A percentile compares a stretch with the other conserved stretches of the same genome.
Conservation (phyloP, 1,140 invertebrate genomes). For the Phthorimaea operculella region DNA sequence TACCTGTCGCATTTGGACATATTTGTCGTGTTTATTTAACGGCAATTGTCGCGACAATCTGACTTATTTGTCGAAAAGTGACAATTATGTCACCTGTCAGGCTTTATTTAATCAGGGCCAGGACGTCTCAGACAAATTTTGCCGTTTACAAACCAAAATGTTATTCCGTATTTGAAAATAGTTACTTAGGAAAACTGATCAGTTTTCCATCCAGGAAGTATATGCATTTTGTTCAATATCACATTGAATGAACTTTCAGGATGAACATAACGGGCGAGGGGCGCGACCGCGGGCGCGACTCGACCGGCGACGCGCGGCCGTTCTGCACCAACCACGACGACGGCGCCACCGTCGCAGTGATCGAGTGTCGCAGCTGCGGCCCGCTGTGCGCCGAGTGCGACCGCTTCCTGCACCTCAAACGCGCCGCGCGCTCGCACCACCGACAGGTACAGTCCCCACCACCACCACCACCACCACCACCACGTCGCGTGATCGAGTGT, state of each 20-base stretch:
- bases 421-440: slow-evolving; percentile 86
- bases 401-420: slow-evolving; percentile 91
- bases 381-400: slow-evolving; percentile 97
- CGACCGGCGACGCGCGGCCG: slow-evolving; percentile 35
- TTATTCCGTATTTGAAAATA: too few species aligned
- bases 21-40: too few species aligned
- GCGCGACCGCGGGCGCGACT: slow-evolving; percentile 28
- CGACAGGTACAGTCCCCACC: slow-evolving; percentile 90
- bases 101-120: too few species aligned
- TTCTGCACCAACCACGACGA: slow-evolving; percentile 98
- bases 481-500: slow-evolving; percentile 93
- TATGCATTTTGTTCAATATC: too few species aligned
- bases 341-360: slow-evolving; percentile 91
- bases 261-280: slow-evolving; percentile 18
- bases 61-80: too few species aligned
- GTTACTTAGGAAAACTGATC: too few species aligned
- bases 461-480: slow-evolving; percentile 98
- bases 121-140: too few species aligned
- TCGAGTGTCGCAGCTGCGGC: slow-evolving; percentile 91
- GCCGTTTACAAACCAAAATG: too few species aligned
- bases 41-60: too few species aligned
- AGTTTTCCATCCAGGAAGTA: too few species aligned
- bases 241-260: background rate
- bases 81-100: too few species aligned
- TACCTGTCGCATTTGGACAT: too few species aligned